Evolutionary conservation across 2,113 vertebrate genomes (phyloP).

Genomic region (Vombatus ursinus): DNA sequence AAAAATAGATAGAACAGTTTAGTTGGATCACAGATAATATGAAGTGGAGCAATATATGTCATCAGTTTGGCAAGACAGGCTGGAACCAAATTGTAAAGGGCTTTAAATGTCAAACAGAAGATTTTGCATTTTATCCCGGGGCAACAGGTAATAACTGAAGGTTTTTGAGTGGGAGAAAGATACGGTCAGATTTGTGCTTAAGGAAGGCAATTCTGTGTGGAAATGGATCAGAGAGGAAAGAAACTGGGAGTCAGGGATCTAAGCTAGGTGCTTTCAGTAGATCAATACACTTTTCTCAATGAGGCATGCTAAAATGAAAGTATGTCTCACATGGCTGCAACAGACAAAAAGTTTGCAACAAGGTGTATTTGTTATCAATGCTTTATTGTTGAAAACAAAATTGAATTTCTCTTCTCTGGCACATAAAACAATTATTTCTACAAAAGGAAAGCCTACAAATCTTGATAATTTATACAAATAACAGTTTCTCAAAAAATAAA

Average conservation of each 20-base stretch:
- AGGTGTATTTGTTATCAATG: constrained; percentile 85
- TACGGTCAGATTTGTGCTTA: not conserved
- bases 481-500: constrained; percentile 96
- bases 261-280: not conserved
- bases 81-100: not conserved
- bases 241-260: not conserved
- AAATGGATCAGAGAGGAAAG: not conserved
- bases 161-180: not conserved
- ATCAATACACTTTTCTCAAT: not conserved
- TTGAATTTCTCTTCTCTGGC: constrained; percentile 89
- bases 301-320: not conserved
- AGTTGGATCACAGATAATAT: not conserved
- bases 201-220: not conserved
- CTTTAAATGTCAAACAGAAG: not conserved
- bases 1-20: not conserved
- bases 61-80: not conserved
- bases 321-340: not conserved
- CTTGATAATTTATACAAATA: constrained; percentile 99
- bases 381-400: constrained; percentile 95
- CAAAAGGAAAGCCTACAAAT: constrained; percentile 97
- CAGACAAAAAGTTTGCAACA: constrained; percentile 29
- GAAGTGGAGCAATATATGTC: not conserved
- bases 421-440: constrained; percentile 93
- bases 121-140: not conserved
- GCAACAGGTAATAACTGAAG: not conserved